phyloP scores from a whole-genome alignment of 1,140 invertebrate genomes.

The Centruroides sculpturatus region DNA sequence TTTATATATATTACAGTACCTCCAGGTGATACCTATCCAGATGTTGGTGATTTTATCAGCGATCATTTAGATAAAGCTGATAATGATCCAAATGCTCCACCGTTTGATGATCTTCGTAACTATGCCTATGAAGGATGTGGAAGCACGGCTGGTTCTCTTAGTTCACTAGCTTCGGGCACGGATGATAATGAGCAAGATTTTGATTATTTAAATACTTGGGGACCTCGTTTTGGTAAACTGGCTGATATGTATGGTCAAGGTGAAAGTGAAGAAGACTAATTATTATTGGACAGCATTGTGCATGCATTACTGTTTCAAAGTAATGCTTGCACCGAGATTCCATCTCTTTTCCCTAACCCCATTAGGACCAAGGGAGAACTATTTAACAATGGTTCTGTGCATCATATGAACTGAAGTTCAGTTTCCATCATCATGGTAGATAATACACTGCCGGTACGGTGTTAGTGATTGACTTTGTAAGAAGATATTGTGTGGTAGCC shows the following conservation, averaged over 20 bases:
- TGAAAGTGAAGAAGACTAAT: constrained; percentile 28
- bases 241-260: constrained; percentile 90
- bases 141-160: constrained; percentile 87
- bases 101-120: constrained; percentile 90
- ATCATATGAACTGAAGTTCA: too few species aligned
- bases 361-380: too few species aligned
- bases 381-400: too few species aligned
- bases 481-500: too few species aligned
- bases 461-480: too few species aligned
- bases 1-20: too few species aligned
- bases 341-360: too few species aligned
- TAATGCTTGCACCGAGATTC: too few species aligned
- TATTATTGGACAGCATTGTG: too few species aligned
- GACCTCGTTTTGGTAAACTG: constrained; percentile 88
- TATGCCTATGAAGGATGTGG: constrained; percentile 96
- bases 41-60: constrained; percentile 91
- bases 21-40: constrained; percentile 46
- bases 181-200: constrained; percentile 93
- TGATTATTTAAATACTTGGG: constrained; percentile 91
- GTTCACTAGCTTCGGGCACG: constrained; percentile 84
- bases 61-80: constrained; percentile 52
- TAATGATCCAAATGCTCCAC: constrained; percentile 85
- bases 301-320: too few species aligned
- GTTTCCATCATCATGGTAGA: too few species aligned
- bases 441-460: too few species aligned